Evolutionary conservation across 2,113 vertebrate species (phyloP).

Genomic region (Tricholaema leucomelas): DNA sequence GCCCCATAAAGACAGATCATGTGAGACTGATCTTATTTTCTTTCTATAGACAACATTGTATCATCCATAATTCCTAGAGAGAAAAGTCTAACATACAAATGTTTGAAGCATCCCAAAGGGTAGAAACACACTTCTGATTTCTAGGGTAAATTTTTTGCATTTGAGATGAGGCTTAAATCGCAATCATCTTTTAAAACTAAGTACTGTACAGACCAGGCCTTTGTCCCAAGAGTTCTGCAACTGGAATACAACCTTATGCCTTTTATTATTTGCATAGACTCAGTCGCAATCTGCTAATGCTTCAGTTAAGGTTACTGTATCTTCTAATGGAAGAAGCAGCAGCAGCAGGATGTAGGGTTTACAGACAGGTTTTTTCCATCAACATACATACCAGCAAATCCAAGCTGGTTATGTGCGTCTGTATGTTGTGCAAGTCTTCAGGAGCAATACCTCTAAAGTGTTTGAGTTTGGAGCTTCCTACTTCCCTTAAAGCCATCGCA

Average conservation of each 20-base stretch:
- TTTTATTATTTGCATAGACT: neutral
- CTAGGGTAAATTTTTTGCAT: neutral
- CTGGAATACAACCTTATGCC: neutral
- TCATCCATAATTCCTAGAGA: neutral
- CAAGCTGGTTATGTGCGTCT: conserved; percentile 86
- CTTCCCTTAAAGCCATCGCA: conserved; percentile 87
- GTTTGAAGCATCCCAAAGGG: neutral
- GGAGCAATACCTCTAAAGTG: conserved; percentile 82
- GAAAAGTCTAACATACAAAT: neutral
- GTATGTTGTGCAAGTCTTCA: conserved; percentile 94
- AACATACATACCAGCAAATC: conserved; percentile 86
- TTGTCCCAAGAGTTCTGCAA: neutral
- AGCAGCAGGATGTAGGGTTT: neutral
- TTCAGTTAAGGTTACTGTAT: neutral
- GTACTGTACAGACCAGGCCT: neutral
- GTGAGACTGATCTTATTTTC: neutral
- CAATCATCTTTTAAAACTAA: neutral
- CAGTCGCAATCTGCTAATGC: neutral
- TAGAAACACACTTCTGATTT: neutral
- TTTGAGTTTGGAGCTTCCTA: conserved; percentile 83
- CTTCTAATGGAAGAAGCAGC: neutral
- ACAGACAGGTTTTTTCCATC: neutral
- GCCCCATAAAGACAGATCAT: neutral
- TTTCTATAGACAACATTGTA: neutral
- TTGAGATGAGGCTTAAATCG: neutral